Evolutionary conservation across 1,140 invertebrate genomes (phyloP), one percentile per base, ranked within the genome.

Genomic region (Leptinotarsa lineolata): DNA sequence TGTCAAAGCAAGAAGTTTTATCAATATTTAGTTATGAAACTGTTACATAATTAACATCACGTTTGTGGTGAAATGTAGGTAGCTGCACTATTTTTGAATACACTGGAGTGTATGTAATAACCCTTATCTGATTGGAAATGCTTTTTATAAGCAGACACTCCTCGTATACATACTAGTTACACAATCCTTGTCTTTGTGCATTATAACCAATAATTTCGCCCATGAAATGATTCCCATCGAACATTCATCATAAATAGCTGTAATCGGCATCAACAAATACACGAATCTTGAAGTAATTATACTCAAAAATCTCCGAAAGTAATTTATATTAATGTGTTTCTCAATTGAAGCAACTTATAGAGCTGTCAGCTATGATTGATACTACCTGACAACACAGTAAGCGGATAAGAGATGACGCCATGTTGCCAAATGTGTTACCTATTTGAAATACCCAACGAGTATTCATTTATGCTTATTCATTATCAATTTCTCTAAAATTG

Each of bases 231-330:
- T 30, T 63, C 21, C 12, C 20, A 20, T 15, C 11, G 61, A 63
- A 22, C 61, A 63, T 63, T 63, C 21, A 63, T 63, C 15, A 63
- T 21, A 63, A 30, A 63, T 22, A 63, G 24, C 61, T 30, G 61
- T 63, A 63, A 63, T 63, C 24, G 61, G 61, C 20, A 63, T 63
- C 61, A 63, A 63, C 61, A 24, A 54, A 63, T 63, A 63, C 61
- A 63, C 61, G 61, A 63, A 22, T 63, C 21, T 63, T 20, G 16
- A 30, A 22, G 61, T 30, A 63, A 63, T 63, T 63, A 63, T 63
- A 63, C 24, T 63, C 21, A 21, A 63, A 63, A 63, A 63, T 63
- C 61, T 63, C 21, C 21, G 61, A 63, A 63, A n/a, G 61, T 63
- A 63, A 63, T 63, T 63, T 63, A 63, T 63, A 63, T 22, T 63